Base-by-base conservation (phyloP, 2,113 vertebrate species). In the Irena cyanogastra region DNA sequence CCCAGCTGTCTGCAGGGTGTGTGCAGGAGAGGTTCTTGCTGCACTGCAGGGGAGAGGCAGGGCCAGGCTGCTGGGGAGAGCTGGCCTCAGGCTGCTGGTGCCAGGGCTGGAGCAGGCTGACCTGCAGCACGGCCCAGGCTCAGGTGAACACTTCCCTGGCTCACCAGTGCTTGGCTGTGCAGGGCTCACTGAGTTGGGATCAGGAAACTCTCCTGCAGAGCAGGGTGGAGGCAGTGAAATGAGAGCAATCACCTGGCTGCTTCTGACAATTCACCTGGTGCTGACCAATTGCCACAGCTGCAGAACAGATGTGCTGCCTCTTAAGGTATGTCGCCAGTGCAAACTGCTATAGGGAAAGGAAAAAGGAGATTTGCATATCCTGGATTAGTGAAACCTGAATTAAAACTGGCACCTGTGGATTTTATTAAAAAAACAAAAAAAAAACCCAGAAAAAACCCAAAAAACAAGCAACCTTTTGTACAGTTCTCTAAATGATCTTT, bases 281-380 rank as follows among this genome's bases (percentile, higher is more conserved):
- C 39, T 80, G 63, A 39, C 5, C 63, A 27, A 1, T 41, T n/a
- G 35, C 12, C 26, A 4, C 24, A 24, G 44, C 45, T 52, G 66
- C 65, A 60, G 19, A 60, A 3, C 30, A 30, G 14, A 13, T 16
- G 11, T 41, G 44, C 35, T 59, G 24, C 16, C 37, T 45, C 20
- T 35, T 24, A 8, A 42, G 13, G 4, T 31, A 6, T 37, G 33
- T 9, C 56, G 21, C 21, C 21, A 44, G 33, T 31, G 16, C 27
- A 44, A 61, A 27, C 5, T 71, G 16, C 9, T 31, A 13, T 0
- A 6, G 27, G 3, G 0, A 4, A 27, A 24, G 7, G 4, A 30
- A 68, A 61, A 53, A 9, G 1, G 1, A 37, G 45, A 11, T 53
- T 37, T 63, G 27, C 47, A 5, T 53, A 17, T 42, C 18, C 21